Base-by-base conservation (phyloP, 2,888 invertebrate species). In the Myopa testacea region DNA sequence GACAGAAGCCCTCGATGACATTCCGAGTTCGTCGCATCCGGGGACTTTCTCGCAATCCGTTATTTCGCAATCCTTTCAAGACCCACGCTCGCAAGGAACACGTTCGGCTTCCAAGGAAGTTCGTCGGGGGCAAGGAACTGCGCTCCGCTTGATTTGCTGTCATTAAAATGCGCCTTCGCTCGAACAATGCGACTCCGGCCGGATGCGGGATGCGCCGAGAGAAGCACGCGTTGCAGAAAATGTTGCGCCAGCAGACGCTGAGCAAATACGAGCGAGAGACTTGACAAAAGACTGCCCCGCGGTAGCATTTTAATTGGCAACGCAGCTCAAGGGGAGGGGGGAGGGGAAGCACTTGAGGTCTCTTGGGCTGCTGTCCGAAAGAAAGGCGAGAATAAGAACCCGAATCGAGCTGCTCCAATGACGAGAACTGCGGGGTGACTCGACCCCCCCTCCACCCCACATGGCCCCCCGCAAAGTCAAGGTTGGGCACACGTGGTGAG, bases 291-390 rank as follows among this genome's bases (percentile, higher is more conserved):
- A 45, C 45, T 45, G 37, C 55, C 75, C 60, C 45, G 69, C 68
- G 60, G 75, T 34, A 69, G 40, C 68, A 69, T 75, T 75, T 75
- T 75, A 75, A 75, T 75, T 75, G 75, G 75, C 75, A 75, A 75
- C 67, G 69, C 45, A 34, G 45, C n/a, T 6, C 55, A 8, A 40
- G 40, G 40, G 40, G 40, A 40, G 40, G 40, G 40, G 40, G 50
- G 4, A n/a, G 12, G 34, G 34, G 67, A 40, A 37, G 62, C 62
- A 40, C 45, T 73, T 34, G 63, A 60, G 38, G 50, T 63, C 45
- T 63, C 45, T 19, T 14, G 69, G 52, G 14, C 34, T 50, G 26
- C 12, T 34, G 14, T 26, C n/a, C 70, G 55, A 37, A 52, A 26
- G 34, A 8, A 37, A 45, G 19, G 34, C 52, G 34, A 10, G 26